Evolutionary conservation across 2,113 vertebrate species (phyloP).

Genomic region (Phaetusa simplex): DNA sequence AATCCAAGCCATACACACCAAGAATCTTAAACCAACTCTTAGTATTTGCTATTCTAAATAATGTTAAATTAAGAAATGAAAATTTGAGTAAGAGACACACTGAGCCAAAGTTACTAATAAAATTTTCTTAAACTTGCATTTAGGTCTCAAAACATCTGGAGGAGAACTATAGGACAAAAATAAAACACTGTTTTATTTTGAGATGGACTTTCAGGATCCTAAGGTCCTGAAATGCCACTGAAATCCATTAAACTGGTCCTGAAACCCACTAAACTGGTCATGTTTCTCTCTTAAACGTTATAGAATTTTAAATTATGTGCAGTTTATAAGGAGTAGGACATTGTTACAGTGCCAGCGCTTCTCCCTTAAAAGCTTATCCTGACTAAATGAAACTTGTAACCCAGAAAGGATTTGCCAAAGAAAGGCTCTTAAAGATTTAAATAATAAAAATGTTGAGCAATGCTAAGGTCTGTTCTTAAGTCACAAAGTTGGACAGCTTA

Average conservation of each 20-base stretch:
- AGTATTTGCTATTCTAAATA: conserved; percentile 12
- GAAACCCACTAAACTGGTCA: background rate
- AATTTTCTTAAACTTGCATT: conserved; percentile 41
- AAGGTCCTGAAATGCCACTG: conserved; percentile 23
- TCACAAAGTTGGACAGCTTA: background rate
- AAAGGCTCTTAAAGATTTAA: conserved; percentile 42
- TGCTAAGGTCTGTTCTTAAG: background rate
- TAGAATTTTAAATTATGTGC: conserved; percentile 12
- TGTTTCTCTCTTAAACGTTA: conserved; percentile 60
- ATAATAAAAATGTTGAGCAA: conserved; percentile 41
- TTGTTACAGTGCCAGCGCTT: background rate
- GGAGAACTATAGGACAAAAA: conserved; percentile 51
- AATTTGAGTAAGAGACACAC: background rate
- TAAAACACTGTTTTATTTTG: conserved; percentile 42
- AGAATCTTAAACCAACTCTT: conserved; percentile 32
- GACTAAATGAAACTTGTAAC: conserved; percentile 46
- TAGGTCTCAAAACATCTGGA: conserved; percentile 62
- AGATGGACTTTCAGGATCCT: conserved; percentile 42
- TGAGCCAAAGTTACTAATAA: conserved; percentile 34
- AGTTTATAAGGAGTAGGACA: conserved; percentile 51
- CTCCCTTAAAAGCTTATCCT: conserved; percentile 53
- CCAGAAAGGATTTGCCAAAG: conserved; percentile 33
- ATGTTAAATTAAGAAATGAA: background rate
- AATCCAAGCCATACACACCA: conserved; percentile 8
- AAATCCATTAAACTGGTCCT: background rate